These are phyloP conservation scores for Siphonodentalium dalli DNA, from an alignment of 2,888 invertebrate species.

Conservation along the genomic window DNA sequence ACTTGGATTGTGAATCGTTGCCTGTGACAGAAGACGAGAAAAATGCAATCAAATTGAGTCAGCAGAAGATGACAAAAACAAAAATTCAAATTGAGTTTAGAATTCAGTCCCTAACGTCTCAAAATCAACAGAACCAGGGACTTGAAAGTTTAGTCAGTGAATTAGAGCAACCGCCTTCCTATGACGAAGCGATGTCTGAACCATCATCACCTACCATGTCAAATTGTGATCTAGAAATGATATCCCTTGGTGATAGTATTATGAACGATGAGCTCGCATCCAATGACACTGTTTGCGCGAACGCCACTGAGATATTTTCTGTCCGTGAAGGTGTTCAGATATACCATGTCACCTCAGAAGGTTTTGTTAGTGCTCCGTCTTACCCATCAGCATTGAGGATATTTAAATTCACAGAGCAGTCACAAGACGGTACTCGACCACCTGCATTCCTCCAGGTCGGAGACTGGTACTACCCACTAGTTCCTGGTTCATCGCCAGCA, in stretches of 20 bases:
- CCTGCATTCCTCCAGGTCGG: conserved; percentile 70
- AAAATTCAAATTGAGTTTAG: conserved; percentile 61
- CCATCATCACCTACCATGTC: conserved; percentile 14
- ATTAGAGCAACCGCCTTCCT: conserved; percentile 52
- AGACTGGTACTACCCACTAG: conserved; percentile 71
- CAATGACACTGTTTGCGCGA: conserved; percentile 31
- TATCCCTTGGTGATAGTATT: conserved; percentile 47
- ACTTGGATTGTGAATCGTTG: conserved; percentile 60
- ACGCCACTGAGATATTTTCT: conserved; percentile 67
- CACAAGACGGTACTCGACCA: conserved; percentile 34
- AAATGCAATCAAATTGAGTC: conserved; percentile 41
- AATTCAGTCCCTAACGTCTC: conserved; percentile 61
- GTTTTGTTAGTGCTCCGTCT: conserved; percentile 72
- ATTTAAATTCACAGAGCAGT: conserved; percentile 59
- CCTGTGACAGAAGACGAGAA: conserved; percentile 69
- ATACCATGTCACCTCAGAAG: conserved; percentile 74
- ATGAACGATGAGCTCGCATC: conserved; percentile 33
- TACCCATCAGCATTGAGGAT: conserved; percentile 72
- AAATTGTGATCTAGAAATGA: conserved; percentile 33
- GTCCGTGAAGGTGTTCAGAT: conserved; percentile 72
- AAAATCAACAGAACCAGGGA: too few species aligned
- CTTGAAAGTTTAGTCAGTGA: conserved; percentile 33
- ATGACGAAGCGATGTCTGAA: conserved; percentile 53
- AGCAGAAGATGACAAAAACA: conserved; percentile 73
- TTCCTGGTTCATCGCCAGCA: conserved; percentile 76